phyloP scores from a whole-genome alignment of 2,113 vertebrate species.

The Condylura cristata region DNA sequence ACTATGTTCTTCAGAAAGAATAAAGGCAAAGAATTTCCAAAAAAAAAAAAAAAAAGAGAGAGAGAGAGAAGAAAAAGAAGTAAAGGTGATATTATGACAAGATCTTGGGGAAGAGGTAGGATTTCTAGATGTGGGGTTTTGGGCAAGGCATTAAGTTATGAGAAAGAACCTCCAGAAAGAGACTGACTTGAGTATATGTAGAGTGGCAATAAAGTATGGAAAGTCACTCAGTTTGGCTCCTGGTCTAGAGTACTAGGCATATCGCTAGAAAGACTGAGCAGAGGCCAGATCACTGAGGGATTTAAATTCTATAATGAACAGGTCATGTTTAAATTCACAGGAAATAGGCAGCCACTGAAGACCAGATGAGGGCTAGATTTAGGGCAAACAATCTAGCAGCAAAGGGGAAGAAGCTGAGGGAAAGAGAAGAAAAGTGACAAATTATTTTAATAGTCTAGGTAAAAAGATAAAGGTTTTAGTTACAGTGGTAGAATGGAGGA shows the following conservation, averaged over 20 bases:
- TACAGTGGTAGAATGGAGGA: neutral
- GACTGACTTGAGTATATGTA: neutral
- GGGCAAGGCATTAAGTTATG: neutral
- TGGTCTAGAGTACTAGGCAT: neutral
- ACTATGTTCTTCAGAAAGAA: too few relatives aligned
- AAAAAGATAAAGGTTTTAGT: neutral
- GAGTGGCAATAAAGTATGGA: neutral
- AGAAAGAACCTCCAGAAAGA: neutral
- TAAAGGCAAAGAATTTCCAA: too few relatives aligned
- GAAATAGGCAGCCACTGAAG: neutral
- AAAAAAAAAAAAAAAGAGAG: neutral
- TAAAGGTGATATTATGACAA: neutral
- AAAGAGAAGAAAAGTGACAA: neutral
- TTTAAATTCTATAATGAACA: conserved; percentile 8
- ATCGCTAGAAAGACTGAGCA: neutral
- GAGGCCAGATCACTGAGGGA: neutral
- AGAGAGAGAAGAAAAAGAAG: too few relatives aligned
- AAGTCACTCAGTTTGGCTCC: neutral
- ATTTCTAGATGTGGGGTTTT: neutral
- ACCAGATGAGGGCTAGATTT: neutral
- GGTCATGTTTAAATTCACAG: conserved; percentile 5
- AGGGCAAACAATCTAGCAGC: neutral
- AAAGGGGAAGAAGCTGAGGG: neutral
- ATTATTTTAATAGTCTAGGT: neutral
- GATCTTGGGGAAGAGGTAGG: neutral